phyloP scores from a whole-genome alignment of 2,797 vertebrate species.

The Danio choprae region DNA sequence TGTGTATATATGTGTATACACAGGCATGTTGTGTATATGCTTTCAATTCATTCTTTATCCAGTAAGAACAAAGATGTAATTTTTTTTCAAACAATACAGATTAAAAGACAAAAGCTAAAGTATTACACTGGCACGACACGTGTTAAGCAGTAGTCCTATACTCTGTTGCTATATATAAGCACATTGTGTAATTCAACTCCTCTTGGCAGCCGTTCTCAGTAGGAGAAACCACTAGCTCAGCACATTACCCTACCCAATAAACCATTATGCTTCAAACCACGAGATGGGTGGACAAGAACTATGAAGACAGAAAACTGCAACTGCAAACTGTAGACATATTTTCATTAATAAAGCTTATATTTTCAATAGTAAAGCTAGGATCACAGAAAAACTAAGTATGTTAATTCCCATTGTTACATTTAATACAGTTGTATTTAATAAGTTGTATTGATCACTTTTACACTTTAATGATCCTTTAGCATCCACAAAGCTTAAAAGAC shows the following conservation, averaged over 20 bases:
- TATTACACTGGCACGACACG: not conserved
- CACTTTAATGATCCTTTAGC: not conserved
- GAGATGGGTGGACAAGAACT: constrained; percentile 75
- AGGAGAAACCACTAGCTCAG: constrained; percentile 80
- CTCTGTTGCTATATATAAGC: constrained; percentile 56
- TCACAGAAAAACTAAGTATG: too few relatives aligned
- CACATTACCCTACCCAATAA: constrained; percentile 79
- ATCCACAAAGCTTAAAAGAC: not conserved
- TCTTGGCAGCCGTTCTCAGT: constrained; percentile 71
- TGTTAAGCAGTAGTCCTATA: constrained; percentile 34
- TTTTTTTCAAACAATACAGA: not conserved
- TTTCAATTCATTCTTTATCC: not conserved
- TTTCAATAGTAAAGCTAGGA: constrained; percentile 20
- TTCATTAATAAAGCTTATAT: constrained; percentile 31
- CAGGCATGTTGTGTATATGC: not conserved
- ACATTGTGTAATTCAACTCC: constrained; percentile 74
- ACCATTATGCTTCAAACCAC: constrained; percentile 79
- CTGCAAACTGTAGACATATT: constrained; percentile 62
- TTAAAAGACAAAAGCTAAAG: constrained; percentile 10
- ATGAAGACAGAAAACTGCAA: constrained; percentile 54
- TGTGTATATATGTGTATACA: too few relatives aligned
- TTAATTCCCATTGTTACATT: too few relatives aligned
- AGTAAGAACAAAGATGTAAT: constrained; percentile 1
- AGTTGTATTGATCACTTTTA: not conserved
- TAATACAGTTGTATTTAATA: too few relatives aligned